Base-by-base conservation (phyloP, 2,113 vertebrate genomes). In the Acinonyx jubatus region DNA sequence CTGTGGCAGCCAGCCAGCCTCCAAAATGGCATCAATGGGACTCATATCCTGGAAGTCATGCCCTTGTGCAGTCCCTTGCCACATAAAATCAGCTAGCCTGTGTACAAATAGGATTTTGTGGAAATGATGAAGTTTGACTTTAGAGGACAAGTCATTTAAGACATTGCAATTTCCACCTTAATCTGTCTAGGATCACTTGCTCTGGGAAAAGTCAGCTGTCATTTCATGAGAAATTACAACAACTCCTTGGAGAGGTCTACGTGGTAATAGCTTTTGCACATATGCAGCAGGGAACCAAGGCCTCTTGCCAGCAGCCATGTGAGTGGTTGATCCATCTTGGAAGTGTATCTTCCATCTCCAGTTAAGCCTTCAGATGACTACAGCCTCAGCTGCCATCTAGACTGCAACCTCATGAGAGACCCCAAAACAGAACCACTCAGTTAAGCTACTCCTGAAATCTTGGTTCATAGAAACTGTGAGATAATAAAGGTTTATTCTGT, bases 91-190 rank as follows among this genome's bases (percentile, higher is more conserved):
- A 27, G 36, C 19, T 86, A 31, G 65, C 45, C 48, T 86, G 73
- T 80, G 18, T 65, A 66, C 80, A 95, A 90, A 86, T 41, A 95
- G 41, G 31, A 74, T 85, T 80, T 83, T 65, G 65, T 89, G 36
- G 23, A 80, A 74, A 86, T 55, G 21, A 84, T 41, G 45, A 80
- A 36, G 23, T 96, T 48, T 71, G 52, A 55, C 52, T 84, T 92
- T 57, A 79, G 29, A 79, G 81, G 38, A 71, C 3, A 71, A 16
- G 16, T 41, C n/a, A 45, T 29, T 78, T 41, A 84, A 73, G n/a
- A 69, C 14, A 48, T 29, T 85, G 15, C 33, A 85, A 9, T 85
- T 88, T 93, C 73, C 31, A 66, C 36, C 31, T 93, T 57, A 68
- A 13, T 94, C n/a, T 57, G 31, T 63, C 81, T 69, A 68, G 21